These are phyloP conservation scores for Prinia subflava DNA, from an alignment of 2,113 vertebrate genomes.

Conservation along the genomic window DNA sequence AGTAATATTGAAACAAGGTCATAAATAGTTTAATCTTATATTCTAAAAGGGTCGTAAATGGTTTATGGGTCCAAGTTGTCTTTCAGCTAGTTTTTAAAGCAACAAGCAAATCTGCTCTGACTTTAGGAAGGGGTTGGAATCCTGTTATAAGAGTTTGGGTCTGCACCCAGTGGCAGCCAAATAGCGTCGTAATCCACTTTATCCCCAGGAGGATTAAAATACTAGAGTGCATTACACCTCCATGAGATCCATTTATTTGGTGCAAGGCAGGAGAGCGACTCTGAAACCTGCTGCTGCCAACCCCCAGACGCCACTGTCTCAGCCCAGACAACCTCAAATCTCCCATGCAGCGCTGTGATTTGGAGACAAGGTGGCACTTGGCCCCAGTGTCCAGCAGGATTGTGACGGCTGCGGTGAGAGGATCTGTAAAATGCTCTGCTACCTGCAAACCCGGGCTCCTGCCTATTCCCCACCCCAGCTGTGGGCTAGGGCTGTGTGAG, in stretches of 20 bases:
- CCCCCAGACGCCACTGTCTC: background rate
- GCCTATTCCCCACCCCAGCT: background rate
- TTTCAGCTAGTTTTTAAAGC: background rate
- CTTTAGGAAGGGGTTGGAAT: background rate
- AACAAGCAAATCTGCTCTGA: background rate
- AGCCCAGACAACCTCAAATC: background rate
- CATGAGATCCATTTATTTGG: background rate
- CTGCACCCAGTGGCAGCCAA: background rate
- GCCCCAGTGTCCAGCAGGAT: background rate
- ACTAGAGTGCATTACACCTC: background rate
- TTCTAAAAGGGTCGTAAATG: fast-evolving
- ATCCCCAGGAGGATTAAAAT: background rate
- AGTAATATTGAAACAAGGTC: background rate
- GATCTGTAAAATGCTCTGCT: background rate
- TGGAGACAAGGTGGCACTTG: fast-evolving
- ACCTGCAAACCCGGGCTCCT: background rate
- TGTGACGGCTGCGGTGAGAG: fast-evolving
- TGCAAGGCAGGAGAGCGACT: background rate
- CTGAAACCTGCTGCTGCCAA: background rate
- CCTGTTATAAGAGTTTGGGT: background rate
- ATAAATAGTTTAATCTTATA: background rate
- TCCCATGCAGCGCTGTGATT: background rate
- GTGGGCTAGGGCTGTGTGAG: background rate
- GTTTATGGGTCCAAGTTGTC: background rate
- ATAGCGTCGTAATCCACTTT: conserved; percentile 15